Evolutionary conservation across 2,113 vertebrate genomes (phyloP).

Genomic region (Bostrychus sinensis): DNA sequence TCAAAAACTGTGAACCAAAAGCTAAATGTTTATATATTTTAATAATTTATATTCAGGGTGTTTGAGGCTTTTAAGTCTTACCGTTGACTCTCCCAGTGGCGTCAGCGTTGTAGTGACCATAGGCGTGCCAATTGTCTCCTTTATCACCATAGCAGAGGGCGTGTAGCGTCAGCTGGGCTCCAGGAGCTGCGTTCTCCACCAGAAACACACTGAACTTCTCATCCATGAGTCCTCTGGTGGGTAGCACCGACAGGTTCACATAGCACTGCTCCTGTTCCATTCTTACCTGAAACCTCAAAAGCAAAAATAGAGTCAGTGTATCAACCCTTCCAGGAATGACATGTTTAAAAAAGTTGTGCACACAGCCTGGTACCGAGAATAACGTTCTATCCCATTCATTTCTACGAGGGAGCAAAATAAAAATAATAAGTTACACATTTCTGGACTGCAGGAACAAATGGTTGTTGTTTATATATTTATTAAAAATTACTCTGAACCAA

Average conservation of each 20-base stretch:
- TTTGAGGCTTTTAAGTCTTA: constrained; percentile 8
- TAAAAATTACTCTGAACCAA: too few species aligned
- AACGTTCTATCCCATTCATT: too few species aligned
- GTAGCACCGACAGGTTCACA: constrained; percentile 58
- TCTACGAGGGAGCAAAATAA: too few species aligned
- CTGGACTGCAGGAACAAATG: too few species aligned
- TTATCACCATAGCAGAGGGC: constrained; percentile 60
- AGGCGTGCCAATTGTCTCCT: constrained; percentile 70
- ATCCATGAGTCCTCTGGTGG: constrained; percentile 65
- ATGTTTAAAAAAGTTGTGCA: too few species aligned
- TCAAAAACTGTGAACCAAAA: constrained; percentile 52
- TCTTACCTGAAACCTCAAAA: constrained; percentile 15
- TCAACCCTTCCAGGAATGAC: too few species aligned
- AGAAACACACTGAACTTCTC: constrained; percentile 57
- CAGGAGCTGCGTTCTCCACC: constrained; percentile 47
- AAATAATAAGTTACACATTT: too few species aligned
- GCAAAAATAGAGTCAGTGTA: too few species aligned
- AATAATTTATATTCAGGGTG: too few species aligned
- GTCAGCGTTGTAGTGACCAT: constrained; percentile 62
- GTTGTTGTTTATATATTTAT: too few species aligned
- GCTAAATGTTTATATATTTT: too few species aligned
- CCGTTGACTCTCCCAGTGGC: constrained; percentile 55
- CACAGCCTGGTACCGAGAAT: too few species aligned
- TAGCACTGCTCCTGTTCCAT: constrained; percentile 36
- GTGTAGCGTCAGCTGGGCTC: constrained; percentile 57